Conservation (phyloP, 23 tunicate genomes). For the Halocynthia roretzi region DNA sequence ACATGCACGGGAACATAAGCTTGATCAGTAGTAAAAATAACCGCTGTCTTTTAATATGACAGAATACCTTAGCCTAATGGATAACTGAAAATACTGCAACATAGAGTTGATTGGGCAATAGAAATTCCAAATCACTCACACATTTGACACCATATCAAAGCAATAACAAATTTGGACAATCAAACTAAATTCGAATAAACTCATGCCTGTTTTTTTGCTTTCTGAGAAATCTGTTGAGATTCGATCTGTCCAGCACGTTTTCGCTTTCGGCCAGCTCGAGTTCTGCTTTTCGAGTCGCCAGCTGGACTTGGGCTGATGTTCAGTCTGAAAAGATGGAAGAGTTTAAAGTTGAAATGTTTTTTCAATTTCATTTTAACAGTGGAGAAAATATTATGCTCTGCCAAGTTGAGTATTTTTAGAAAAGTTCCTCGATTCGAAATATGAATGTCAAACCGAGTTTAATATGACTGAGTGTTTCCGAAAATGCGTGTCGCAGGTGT, state of each 20-base stretch:
- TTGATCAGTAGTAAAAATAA: too few relatives aligned
- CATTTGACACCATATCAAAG: not conserved
- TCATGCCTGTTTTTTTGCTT: conserved; percentile 32
- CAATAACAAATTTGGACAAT: not conserved
- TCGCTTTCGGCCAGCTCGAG: conserved; percentile 59
- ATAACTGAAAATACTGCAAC: not conserved
- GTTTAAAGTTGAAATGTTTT: not conserved
- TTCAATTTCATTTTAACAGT: too few relatives aligned
- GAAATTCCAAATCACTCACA: not conserved
- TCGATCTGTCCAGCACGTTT: conserved; percentile 37
- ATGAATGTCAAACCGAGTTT: too few relatives aligned
- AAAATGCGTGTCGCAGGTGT: too few relatives aligned
- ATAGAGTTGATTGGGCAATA: not conserved
- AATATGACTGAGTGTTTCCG: too few relatives aligned
- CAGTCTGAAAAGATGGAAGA: conserved; percentile 36
- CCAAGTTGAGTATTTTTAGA: too few relatives aligned
- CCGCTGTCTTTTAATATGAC: not conserved
- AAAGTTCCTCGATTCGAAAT: too few relatives aligned
- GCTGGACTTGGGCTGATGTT: conserved; percentile 47
- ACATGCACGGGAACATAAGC: too few relatives aligned
- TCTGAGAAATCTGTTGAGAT: conserved; percentile 20
- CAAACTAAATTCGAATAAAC: not conserved
- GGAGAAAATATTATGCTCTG: too few relatives aligned
- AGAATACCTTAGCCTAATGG: not conserved
- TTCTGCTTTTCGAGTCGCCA: conserved; percentile 44